Conservation (phyloP, 2,888 invertebrate species). For the Unio pictorum region DNA sequence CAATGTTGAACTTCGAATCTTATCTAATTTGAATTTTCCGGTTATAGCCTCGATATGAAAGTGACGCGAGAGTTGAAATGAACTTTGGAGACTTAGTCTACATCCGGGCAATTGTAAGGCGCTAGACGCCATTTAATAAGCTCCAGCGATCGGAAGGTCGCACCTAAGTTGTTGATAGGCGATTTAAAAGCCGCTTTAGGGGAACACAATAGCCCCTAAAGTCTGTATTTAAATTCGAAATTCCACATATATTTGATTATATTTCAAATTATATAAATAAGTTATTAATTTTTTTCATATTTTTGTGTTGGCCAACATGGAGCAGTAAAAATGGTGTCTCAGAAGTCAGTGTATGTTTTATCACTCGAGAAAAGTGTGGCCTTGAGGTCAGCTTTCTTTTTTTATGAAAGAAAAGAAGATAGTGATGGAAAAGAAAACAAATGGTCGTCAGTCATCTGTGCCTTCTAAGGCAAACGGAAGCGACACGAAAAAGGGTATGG, state of each 20-base stretch:
- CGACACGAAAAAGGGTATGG: slow-evolving; percentile 30
- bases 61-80: too few relatives aligned
- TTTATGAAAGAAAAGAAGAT: slow-evolving; percentile 57
- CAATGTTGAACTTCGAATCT: too few relatives aligned
- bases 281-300: slow-evolving; percentile 15
- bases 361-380: slow-evolving; percentile 38
- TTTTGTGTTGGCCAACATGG: slow-evolving; percentile 51
- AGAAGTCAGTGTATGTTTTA: slow-evolving; percentile 24
- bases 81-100: neutral
- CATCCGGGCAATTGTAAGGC: slow-evolving; percentile 41
- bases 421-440: slow-evolving; percentile 63
- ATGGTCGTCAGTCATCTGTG: slow-evolving; percentile 52
- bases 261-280: slow-evolving; percentile 9
- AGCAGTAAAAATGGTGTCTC: slow-evolving; percentile 56
- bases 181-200: slow-evolving; percentile 15
- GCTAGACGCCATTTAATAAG: slow-evolving; percentile 39
- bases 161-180: slow-evolving; percentile 10
- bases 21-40: too few relatives aligned
- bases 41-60: too few relatives aligned
- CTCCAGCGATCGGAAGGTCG: slow-evolving; percentile 22
- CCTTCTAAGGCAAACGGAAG: slow-evolving; percentile 50
- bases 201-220: slow-evolving; percentile 23
- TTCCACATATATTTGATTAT: slow-evolving; percentile 1
- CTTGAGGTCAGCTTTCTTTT: slow-evolving; percentile 43
- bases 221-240: slow-evolving; percentile 2